Percentiles rank a stretch among this genome's conserved stretches.
Conservation (phyloP, 1,140 invertebrate species). For the Drosophila simulans region DNA sequence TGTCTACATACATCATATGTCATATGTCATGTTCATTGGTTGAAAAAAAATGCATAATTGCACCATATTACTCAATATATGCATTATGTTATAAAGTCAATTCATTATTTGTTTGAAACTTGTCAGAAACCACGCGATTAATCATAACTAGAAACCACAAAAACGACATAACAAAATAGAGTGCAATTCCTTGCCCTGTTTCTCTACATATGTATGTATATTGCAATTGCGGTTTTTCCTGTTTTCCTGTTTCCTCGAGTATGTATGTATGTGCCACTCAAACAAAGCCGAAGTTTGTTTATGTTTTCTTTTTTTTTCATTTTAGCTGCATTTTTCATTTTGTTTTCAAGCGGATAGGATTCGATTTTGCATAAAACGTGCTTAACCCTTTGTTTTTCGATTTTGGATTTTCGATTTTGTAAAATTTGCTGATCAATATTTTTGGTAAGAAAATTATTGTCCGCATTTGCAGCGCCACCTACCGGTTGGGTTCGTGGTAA, state of each 20-base stretch:
- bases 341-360: neutral
- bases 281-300: neutral
- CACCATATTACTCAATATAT: neutral
- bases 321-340: slow-evolving; percentile 4
- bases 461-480: slow-evolving; percentile 25
- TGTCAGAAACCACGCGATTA: slow-evolving; percentile 2
- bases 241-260: neutral
- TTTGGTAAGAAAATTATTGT: slow-evolving; percentile 57
- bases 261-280: neutral
- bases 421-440: slow-evolving; percentile 28
- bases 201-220: neutral
- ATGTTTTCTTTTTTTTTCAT: neutral
- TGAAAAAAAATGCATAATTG: neutral
- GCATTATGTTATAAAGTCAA: no score
- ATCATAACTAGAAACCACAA: neutral
- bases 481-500: neutral
- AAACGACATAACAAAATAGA: slow-evolving; percentile 2
- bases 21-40: neutral
- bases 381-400: neutral
- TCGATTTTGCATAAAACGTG: slow-evolving; percentile 1
- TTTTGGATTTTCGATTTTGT: slow-evolving; percentile 1
- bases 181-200: neutral
- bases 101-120: neutral
- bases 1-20: neutral
- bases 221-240: neutral